Evolutionary conservation across 2,797 vertebrate genomes (phyloP).

Genomic region (Astyanax mexicanus): DNA sequence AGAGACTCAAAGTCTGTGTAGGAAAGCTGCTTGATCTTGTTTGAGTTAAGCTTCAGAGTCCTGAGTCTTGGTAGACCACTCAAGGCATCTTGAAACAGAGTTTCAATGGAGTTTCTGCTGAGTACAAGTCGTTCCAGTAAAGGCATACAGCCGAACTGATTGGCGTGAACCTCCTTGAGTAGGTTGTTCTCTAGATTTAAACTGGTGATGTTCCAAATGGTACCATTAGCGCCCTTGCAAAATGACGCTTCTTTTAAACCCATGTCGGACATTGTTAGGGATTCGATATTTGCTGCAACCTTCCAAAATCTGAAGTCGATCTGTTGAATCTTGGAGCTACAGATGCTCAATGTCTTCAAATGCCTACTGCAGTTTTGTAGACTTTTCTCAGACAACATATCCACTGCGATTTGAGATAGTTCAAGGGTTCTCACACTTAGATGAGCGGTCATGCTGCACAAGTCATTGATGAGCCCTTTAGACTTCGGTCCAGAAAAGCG

Average conservation of each 20-base stretch:
- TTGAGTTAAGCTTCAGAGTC: not conserved
- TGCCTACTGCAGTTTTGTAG: not conserved
- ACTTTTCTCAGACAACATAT: not conserved
- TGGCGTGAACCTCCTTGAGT: not conserved
- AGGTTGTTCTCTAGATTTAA: not conserved
- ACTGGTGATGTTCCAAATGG: conserved; percentile 5
- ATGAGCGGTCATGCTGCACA: not conserved
- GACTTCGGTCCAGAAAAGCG: not conserved
- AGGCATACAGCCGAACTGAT: not conserved
- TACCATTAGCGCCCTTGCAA: not conserved
- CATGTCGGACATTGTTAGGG: not conserved
- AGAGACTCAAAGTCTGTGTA: not conserved
- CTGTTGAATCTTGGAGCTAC: not conserved
- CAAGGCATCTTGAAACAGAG: not conserved
- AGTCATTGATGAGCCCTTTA: not conserved
- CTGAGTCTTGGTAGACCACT: not conserved
- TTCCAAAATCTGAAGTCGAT: not conserved
- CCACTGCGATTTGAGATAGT: not conserved
- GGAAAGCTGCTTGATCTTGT: not conserved
- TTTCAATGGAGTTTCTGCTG: not conserved
- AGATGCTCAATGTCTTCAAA: not conserved
- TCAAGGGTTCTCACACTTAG: not conserved
- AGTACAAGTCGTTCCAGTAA: not conserved
- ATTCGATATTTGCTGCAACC: not conserved
- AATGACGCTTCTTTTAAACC: not conserved